phyloP scores from a whole-genome alignment of 2,113 vertebrate species.

The Empidonax traillii region DNA sequence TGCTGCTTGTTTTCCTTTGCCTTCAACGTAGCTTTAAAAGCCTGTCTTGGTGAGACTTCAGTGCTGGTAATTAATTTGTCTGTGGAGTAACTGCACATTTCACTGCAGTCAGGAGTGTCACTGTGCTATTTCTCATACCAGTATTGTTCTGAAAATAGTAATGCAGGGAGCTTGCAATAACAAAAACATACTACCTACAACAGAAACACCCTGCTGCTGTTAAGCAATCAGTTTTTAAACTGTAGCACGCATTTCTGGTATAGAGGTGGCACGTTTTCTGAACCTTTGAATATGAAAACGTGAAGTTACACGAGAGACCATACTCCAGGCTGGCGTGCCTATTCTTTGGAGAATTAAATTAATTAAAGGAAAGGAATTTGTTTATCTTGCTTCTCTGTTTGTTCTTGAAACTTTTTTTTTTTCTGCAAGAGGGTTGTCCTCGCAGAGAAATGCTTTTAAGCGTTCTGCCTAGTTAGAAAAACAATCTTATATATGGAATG shows the following conservation, averaged over 20 bases:
- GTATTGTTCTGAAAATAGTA: not conserved
- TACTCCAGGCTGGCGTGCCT: not conserved
- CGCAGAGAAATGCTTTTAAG: not conserved
- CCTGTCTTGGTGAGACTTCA: not conserved
- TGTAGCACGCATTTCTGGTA: not conserved
- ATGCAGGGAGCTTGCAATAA: not conserved
- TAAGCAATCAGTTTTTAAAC: not conserved
- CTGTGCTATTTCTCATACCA: not conserved
- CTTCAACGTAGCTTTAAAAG: not conserved
- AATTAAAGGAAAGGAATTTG: not conserved
- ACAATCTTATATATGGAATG: not conserved
- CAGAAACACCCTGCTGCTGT: fast-evolving
- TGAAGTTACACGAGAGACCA: not conserved
- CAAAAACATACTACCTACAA: not conserved
- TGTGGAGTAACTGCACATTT: not conserved
- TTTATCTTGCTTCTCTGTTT: not conserved
- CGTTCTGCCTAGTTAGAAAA: not conserved
- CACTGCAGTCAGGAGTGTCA: not conserved
- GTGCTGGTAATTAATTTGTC: not conserved
- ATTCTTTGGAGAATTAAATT: not conserved
- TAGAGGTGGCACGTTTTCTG: not conserved
- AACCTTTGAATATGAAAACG: not conserved
- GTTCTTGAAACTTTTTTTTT: not conserved
- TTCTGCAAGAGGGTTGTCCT: not conserved
- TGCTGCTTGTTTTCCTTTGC: not conserved